These are phyloP conservation scores for Nothobranchius kuhntae DNA, from an alignment of 2,113 vertebrate species.

Conservation along the genomic window DNA sequence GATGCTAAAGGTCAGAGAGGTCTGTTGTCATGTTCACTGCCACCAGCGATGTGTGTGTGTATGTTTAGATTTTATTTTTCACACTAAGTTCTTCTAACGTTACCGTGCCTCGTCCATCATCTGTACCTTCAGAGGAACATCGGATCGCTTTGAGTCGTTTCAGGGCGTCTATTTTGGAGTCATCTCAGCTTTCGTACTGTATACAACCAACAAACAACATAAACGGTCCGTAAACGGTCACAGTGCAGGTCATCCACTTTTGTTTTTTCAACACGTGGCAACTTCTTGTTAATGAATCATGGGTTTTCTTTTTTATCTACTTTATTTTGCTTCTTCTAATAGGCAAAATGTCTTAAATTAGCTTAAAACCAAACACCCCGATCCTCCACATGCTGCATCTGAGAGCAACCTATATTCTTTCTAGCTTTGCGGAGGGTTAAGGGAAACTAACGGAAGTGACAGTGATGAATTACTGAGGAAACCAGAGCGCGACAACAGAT, in stretches of 20 bases:
- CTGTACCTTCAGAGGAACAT: conserved; percentile 37
- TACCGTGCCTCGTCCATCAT: conserved; percentile 59
- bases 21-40: conserved; percentile 56
- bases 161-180: conserved; percentile 57
- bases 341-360: conserved; percentile 23
- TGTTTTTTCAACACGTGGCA: no score
- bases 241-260: not conserved
- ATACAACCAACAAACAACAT: conserved; percentile 26
- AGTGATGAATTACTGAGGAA: conserved; percentile 73
- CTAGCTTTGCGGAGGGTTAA: conserved; percentile 4
- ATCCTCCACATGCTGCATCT: conserved; percentile 23
- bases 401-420: conserved; percentile 41
- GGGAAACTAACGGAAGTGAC: conserved; percentile 51
- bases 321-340: not conserved
- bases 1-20: conserved; percentile 58
- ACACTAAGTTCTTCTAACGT: conserved; percentile 53
- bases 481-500: conserved; percentile 65
- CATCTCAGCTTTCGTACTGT: conserved; percentile 52
- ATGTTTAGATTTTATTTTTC: conserved; percentile 11
- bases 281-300: no score
- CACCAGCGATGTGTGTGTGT: conserved; percentile 29
- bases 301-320: not conserved
- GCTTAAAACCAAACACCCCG: conserved; percentile 12
- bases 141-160: conserved; percentile 56
- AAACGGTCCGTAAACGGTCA: conserved; percentile 19